phyloP scores from a whole-genome alignment of 2,113 vertebrate genomes.

The Ovis aries region ARS-UI_Ramb_v3.0 NC_056054.1:111347001-111347500 shows the following conservation, averaged over 20 bases:
- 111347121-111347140: neutral
- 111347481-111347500: neutral
- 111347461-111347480: neutral
- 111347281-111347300: neutral
- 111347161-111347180: slow-evolving; percentile 33
- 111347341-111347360: neutral
- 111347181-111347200: slow-evolving; percentile 28
- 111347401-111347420: neutral
- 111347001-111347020: slow-evolving; percentile 79
- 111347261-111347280: slow-evolving; percentile 20
- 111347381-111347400: neutral
- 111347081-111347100: slow-evolving; percentile 31
- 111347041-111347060: slow-evolving; percentile 66
- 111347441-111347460: neutral
- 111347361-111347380: neutral
- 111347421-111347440: slow-evolving; percentile 1
- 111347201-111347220: slow-evolving; percentile 60
- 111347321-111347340: slow-evolving; percentile 37
- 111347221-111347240: slow-evolving; percentile 18
- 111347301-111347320: neutral
- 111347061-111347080: slow-evolving; percentile 65
- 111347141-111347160: slow-evolving; percentile 48
- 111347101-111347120: neutral
- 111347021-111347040: slow-evolving; percentile 76
- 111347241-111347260: slow-evolving; percentile 34